phyloP scores from a whole-genome alignment of 2,113 vertebrate species.

The Oxyura jamaicensis region DNA sequence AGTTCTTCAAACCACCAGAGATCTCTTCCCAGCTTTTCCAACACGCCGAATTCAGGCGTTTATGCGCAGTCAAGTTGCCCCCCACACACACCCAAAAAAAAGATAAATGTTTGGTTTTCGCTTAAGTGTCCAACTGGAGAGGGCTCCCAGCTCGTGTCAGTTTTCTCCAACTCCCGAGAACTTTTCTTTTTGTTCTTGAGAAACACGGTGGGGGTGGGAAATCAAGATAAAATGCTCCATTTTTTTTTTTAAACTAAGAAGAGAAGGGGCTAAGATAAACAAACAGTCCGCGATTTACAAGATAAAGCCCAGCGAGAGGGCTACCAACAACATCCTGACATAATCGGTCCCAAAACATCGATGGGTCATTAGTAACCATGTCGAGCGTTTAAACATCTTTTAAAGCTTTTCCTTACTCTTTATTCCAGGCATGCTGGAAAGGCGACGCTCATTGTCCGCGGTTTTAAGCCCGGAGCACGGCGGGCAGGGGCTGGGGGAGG shows the following conservation, averaged over 20 bases:
- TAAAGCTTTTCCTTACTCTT: background rate
- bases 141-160: background rate
- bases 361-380: background rate
- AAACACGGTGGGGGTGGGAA: rapidly evolving
- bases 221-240: background rate
- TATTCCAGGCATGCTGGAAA: background rate
- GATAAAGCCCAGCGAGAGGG: background rate
- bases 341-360: background rate
- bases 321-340: background rate
- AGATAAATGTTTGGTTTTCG: background rate
- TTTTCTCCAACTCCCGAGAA: background rate
- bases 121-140: background rate
- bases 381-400: background rate
- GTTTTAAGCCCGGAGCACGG: background rate
- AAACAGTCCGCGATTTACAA: background rate
- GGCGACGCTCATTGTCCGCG: background rate
- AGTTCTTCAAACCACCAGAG: background rate
- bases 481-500: background rate
- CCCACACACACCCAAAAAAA: background rate
- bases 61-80: background rate
- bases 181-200: background rate
- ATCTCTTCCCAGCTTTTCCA: background rate
- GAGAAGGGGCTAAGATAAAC: background rate
- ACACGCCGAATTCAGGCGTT: background rate
- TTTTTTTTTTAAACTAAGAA: background rate